Percentiles rank a stretch among this genome's conserved stretches.
phyloP scores from a whole-genome alignment of 2,113 vertebrate species.

The Sigmodon hispidus region DNA sequence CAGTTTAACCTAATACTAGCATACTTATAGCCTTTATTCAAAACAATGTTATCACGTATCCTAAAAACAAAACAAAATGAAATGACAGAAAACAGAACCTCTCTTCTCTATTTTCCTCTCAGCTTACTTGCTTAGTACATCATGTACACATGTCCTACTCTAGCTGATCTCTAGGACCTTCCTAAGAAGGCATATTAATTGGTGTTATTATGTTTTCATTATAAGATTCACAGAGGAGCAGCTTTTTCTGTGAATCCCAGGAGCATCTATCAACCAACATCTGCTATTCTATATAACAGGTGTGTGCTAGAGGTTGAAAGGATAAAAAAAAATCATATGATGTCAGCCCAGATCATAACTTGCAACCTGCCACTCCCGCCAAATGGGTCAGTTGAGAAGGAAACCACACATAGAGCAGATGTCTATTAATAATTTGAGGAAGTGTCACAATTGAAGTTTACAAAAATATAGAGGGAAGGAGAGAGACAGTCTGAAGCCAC shows the following conservation, averaged over 20 bases:
- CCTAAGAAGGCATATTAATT: constrained; percentile 3
- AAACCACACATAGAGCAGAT: constrained; percentile 52
- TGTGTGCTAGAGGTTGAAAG: constrained; percentile 51
- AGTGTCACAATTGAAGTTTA: neutral
- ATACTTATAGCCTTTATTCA: constrained; percentile 33
- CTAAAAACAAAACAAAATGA: neutral
- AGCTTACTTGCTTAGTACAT: neutral
- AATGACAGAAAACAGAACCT: neutral
- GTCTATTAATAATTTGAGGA: constrained; percentile 62
- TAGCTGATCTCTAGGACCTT: neutral
- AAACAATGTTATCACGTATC: constrained; percentile 24
- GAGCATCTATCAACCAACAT: constrained; percentile 68
- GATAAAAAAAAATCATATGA: constrained; percentile 52
- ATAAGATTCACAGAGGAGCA: constrained; percentile 8
- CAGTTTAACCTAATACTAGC: neutral
- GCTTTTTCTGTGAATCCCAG: constrained; percentile 49
- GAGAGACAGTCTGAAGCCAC: neutral
- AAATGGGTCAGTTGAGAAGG: constrained; percentile 68
- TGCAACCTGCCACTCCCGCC: constrained; percentile 53
- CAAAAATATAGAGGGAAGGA: neutral
- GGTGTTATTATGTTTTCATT: constrained; percentile 5
- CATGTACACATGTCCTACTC: neutral
- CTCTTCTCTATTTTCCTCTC: neutral
- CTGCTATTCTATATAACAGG: constrained; percentile 47
- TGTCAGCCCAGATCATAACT: constrained; percentile 54